Percentiles rank a stretch among this genome's conserved stretches.
Evolutionary conservation across 1,140 invertebrate species (phyloP).

Genomic region (Trachymyrmex cornetzi): DNA sequence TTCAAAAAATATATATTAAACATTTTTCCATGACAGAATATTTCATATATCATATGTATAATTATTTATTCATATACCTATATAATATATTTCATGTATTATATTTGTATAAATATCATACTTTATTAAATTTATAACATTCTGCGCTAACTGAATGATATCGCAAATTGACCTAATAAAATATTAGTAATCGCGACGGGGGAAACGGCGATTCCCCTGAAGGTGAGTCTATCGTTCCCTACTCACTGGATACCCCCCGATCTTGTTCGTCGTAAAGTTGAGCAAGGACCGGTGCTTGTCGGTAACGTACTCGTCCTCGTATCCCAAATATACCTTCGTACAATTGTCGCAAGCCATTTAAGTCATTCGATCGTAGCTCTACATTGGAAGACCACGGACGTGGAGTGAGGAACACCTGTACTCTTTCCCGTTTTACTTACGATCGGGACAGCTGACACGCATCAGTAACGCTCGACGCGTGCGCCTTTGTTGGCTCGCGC

Average conservation of each 20-base stretch:
- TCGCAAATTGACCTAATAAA: background rate
- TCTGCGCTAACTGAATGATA: background rate
- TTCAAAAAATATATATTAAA: background rate
- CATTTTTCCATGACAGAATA: slow-evolving; percentile 1
- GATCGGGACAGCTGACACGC: slow-evolving; percentile 74
- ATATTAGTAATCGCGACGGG: background rate
- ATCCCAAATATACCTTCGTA: slow-evolving; percentile 89
- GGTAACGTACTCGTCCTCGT: slow-evolving; percentile 90
- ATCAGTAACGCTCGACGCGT: slow-evolving; percentile 75
- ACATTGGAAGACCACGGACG: slow-evolving; percentile 74
- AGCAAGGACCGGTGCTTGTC: slow-evolving; percentile 88
- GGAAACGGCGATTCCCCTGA: background rate
- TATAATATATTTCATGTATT: background rate
- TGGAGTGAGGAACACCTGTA: slow-evolving; percentile 63
- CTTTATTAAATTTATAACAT: background rate
- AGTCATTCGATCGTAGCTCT: slow-evolving; percentile 66
- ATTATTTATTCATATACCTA: background rate
- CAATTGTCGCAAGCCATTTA: slow-evolving; percentile 85
- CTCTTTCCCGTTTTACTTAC: slow-evolving; percentile 35
- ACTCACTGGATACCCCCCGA: slow-evolving; percentile 90
- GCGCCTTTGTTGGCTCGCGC: slow-evolving; percentile 69
- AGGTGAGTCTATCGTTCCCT: background rate
- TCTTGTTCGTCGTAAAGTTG: slow-evolving; percentile 91
- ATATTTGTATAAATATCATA: slow-evolving; percentile 9
- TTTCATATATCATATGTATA: background rate